Percentiles rank a stretch among this genome's conserved stretches.
phyloP scores from a whole-genome alignment of 2,797 vertebrate species.

The Eurystomus glaucurus region DNA sequence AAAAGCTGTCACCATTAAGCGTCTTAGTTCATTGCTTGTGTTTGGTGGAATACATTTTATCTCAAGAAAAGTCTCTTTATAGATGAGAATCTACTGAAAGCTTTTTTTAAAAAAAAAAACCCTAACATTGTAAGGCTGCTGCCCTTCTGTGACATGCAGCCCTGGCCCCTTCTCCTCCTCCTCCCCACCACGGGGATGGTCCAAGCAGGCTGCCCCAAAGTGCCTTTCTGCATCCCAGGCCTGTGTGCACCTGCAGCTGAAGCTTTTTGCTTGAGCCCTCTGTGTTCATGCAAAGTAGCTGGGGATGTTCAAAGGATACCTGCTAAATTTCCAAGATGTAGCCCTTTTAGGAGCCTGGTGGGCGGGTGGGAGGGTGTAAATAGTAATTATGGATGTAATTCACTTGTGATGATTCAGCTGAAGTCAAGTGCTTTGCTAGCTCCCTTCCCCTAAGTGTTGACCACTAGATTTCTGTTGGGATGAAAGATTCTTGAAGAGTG shows the following conservation, averaged over 20 bases:
- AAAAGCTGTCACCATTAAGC: neutral
- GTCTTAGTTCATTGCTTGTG: neutral
- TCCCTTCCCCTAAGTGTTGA: conserved; percentile 64
- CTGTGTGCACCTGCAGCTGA: neutral
- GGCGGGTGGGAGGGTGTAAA: neutral
- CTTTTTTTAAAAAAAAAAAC: neutral
- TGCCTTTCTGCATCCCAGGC: neutral
- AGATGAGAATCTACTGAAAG: neutral
- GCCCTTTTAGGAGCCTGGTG: neutral
- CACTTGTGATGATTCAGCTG: conserved; percentile 32
- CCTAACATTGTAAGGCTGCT: neutral
- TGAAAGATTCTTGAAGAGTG: neutral
- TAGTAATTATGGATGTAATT: neutral
- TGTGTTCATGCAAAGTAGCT: neutral
- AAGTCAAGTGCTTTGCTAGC: conserved; percentile 25
- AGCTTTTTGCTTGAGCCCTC: neutral
- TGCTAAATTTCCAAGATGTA: neutral
- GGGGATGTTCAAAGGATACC: conserved; percentile 10
- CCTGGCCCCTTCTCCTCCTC: neutral
- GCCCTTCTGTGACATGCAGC: neutral
- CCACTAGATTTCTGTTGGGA: conserved; percentile 65
- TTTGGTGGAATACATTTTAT: neutral
- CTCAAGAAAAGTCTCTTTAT: neutral
- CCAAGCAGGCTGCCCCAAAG: neutral
- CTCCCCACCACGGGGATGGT: neutral